These are phyloP conservation scores for Heteropelma amictum DNA, from an alignment of 2,888 invertebrate genomes.

Conservation along the genomic window DNA sequence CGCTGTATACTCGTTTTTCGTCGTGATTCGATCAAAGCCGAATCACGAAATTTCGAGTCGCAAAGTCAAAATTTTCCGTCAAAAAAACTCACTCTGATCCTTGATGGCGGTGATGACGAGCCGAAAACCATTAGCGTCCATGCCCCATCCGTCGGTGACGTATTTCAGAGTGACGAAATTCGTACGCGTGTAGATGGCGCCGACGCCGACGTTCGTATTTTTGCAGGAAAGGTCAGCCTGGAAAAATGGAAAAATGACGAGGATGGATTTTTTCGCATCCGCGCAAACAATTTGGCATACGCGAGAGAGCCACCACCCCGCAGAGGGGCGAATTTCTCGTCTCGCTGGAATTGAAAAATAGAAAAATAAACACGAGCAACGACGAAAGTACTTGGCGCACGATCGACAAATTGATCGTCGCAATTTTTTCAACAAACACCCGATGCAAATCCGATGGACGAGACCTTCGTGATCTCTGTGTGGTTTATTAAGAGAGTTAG, in stretches of 20 bases:
- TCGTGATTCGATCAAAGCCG: no score
- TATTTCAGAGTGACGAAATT: slow-evolving; percentile 96
- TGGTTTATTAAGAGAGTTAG: background rate
- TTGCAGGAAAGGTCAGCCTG: slow-evolving; percentile 95
- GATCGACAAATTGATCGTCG: no score
- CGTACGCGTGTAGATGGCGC: slow-evolving; percentile 93
- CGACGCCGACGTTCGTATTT: slow-evolving; percentile 92
- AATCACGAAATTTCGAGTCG: no score
- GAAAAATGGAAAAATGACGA: slow-evolving; percentile 66
- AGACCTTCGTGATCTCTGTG: no score
- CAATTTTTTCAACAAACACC: no score
- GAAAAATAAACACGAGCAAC: no score
- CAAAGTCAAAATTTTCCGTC: no score
- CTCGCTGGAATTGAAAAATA: no score
- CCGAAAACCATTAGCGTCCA: slow-evolving; percentile 94
- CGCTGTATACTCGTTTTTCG: no score
- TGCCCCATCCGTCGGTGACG: slow-evolving; percentile 95
- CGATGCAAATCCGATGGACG: no score
- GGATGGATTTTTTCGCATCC: background rate
- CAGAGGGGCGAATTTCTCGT: no score
- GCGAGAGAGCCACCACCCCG: background rate
- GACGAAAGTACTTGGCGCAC: no score
- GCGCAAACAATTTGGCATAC: background rate
- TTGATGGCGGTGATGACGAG: slow-evolving; percentile 96
- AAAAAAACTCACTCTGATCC: slow-evolving; percentile 89